These are phyloP conservation scores for Anarsia innoxiella DNA, from an alignment of 2,888 invertebrate genomes.

Conservation along the genomic window DNA sequence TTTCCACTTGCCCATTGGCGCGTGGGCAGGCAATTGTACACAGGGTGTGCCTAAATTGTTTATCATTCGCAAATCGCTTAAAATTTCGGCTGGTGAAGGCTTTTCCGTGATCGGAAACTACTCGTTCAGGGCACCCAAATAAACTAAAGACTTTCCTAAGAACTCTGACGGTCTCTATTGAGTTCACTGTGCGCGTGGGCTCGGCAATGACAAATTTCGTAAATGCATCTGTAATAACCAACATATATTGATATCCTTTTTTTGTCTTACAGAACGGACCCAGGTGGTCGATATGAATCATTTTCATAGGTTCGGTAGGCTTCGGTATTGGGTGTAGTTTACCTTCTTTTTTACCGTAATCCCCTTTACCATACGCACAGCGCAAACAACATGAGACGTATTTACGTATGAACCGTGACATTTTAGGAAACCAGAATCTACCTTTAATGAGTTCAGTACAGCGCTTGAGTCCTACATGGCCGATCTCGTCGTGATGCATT, in stretches of 20 bases:
- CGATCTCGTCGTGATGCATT: constrained; percentile 13
- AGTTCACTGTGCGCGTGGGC: constrained; percentile 19
- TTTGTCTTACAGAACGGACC: constrained; percentile 4
- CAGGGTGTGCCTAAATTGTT: constrained; percentile 21
- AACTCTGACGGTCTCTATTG: constrained; percentile 11
- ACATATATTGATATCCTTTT: constrained; percentile 6
- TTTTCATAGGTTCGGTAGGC: constrained; percentile 18
- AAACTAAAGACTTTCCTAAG: constrained; percentile 14
- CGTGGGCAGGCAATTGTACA: constrained; percentile 22
- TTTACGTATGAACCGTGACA: constrained; percentile 38
- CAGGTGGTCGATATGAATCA: constrained; percentile 16
- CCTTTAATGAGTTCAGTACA: constrained; percentile 25
- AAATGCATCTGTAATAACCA: constrained; percentile 19
- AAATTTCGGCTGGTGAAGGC: constrained; percentile 23
- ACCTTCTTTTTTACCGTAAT: constrained; percentile 17
- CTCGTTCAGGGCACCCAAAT: constrained; percentile 16
- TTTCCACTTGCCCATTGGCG: constrained; percentile 20
- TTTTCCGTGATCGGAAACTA: constrained; percentile 18
- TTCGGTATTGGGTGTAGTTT: constrained; percentile 23
- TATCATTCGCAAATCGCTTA: constrained; percentile 18
- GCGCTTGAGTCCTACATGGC: constrained; percentile 24
- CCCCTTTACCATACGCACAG: constrained; percentile 31
- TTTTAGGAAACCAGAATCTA: constrained; percentile 28
- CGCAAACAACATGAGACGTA: constrained; percentile 29
- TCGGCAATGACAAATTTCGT: constrained; percentile 17